Conservation (phyloP, 2,888 invertebrate genomes). For the Ectemnius continuus region DNA sequence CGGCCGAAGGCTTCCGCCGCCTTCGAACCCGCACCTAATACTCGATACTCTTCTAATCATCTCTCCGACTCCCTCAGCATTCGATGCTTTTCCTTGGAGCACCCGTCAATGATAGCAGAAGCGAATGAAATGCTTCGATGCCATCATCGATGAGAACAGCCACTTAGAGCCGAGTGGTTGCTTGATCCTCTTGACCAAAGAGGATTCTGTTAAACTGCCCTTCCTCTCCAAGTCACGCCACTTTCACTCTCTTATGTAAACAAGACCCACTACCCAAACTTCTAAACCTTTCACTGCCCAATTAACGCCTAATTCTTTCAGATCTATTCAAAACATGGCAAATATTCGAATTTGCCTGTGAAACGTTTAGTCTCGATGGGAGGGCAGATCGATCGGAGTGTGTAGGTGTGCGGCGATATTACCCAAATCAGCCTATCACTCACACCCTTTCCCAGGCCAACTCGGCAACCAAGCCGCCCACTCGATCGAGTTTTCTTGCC, state of each 20-base stretch:
- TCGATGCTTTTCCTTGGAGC: too few species aligned
- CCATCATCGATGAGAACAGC: too few species aligned
- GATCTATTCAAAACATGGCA: too few species aligned
- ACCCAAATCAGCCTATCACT: conserved; percentile 34
- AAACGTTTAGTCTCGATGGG: conserved; percentile 49
- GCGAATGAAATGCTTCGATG: too few species aligned
- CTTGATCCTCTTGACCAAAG: background rate
- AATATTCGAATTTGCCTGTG: too few species aligned
- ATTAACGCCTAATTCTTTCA: too few species aligned
- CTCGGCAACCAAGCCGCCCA: background rate
- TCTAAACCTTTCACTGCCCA: too few species aligned
- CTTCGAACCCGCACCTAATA: conserved; percentile 26
- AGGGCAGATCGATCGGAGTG: conserved; percentile 65
- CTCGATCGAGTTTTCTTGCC: background rate
- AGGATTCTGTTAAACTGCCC: conserved; percentile 24
- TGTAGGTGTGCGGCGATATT: conserved; percentile 23
- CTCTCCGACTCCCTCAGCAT: too few species aligned
- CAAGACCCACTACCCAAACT: background rate
- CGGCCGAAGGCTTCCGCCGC: background rate
- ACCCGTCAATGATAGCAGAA: too few species aligned
- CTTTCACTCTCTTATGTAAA: conserved; percentile 39
- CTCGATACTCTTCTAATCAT: conserved; percentile 1
- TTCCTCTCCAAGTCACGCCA: conserved; percentile 24
- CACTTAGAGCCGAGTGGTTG: too few species aligned
- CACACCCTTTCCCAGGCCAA: background rate